A percentile compares a stretch with the other conserved stretches of the same genome.
Conservation (phyloP, 2,797 vertebrate genomes). For the Periparus ater region DNA sequence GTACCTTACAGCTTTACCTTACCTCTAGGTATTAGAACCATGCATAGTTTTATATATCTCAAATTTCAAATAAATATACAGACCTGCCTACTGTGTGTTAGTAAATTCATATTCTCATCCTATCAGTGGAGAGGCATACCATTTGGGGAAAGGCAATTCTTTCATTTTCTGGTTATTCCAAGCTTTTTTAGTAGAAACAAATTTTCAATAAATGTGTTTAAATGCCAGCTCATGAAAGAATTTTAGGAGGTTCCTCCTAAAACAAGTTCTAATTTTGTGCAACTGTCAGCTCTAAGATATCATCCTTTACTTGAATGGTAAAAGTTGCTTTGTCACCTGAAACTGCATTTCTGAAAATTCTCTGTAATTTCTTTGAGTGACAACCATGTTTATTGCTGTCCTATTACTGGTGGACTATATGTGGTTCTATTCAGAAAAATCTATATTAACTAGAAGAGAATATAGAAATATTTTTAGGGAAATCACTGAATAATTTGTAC, state of each 20-base stretch:
- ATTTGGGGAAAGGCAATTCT: background rate
- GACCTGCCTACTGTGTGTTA: background rate
- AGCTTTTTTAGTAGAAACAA: background rate
- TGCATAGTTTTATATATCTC: background rate
- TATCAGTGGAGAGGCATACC: background rate
- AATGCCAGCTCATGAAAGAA: background rate
- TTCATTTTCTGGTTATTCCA: background rate
- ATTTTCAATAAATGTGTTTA: background rate
- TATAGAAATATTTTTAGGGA: background rate
- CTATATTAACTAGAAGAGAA: background rate
- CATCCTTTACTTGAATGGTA: background rate
- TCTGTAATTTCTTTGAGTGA: background rate
- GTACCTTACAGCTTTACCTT: background rate
- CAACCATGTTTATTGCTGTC: background rate
- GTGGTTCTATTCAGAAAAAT: background rate
- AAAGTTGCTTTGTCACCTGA: background rate
- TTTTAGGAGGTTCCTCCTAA: background rate
- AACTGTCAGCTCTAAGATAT: background rate
- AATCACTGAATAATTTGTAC: background rate
- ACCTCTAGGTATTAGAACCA: background rate
- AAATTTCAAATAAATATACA: background rate
- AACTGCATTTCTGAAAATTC: background rate
- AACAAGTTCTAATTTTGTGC: background rate
- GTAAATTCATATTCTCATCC: background rate
- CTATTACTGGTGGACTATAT: accelerated